Evolutionary conservation across 92 coral and sea anemone genomes (phyloP).

Genomic region (Siderastrea siderea): DNA sequence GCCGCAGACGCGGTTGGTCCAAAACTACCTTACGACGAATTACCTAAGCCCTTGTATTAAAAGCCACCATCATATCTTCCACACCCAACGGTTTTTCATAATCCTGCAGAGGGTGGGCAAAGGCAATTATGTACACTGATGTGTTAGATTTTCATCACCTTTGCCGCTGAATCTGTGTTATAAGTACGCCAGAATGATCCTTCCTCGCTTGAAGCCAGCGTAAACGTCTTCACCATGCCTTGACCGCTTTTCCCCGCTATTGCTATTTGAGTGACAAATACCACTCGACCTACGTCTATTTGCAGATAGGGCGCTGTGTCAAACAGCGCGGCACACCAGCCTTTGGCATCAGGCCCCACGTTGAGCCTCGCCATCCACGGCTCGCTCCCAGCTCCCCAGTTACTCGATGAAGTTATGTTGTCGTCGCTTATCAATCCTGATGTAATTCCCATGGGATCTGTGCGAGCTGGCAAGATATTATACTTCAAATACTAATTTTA

Average conservation of each 20-base stretch:
- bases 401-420: constrained; percentile 62
- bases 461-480: constrained; percentile 15
- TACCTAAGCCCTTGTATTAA: too few relatives aligned
- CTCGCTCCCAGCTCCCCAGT: constrained; percentile 49
- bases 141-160: constrained; percentile 2
- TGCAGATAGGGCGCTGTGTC: constrained; percentile 36
- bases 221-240: constrained; percentile 51
- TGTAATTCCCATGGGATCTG: constrained; percentile 55
- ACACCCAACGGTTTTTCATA: too few relatives aligned
- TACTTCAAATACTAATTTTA: too few relatives aligned
- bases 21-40: too few relatives aligned
- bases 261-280: constrained; percentile 50
- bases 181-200: constrained; percentile 61
- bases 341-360: constrained; percentile 27
- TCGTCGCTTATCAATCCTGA: constrained; percentile 39
- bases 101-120: too few relatives aligned
- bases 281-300: constrained; percentile 64
- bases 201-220: constrained; percentile 61
- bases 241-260: constrained; percentile 47
- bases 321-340: constrained; percentile 65
- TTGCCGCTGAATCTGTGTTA: neutral
- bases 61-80: too few relatives aligned
- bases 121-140: too few relatives aligned
- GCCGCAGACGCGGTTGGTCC: too few relatives aligned
- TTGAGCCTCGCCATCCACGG: constrained; percentile 55